phyloP scores from a whole-genome alignment of 2,113 vertebrate species.

The Tachycineta bicolor region DNA sequence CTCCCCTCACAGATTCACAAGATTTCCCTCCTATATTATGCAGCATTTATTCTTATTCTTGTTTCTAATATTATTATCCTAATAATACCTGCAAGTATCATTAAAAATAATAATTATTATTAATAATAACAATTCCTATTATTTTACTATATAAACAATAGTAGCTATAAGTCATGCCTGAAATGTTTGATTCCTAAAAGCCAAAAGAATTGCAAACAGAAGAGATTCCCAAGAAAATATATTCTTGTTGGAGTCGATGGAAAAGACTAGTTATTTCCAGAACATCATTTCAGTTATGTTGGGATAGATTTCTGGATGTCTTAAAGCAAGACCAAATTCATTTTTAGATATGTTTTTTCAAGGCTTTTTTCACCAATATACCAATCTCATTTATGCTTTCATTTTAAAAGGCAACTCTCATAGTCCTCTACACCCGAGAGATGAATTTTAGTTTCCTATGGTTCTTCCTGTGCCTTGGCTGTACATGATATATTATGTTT shows the following conservation, averaged over 20 bases:
- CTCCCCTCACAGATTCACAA: background rate
- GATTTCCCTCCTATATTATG: background rate
- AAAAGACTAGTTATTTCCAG: background rate
- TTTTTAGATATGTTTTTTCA: background rate
- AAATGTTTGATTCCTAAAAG: background rate
- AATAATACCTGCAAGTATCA: background rate
- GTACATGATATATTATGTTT: background rate
- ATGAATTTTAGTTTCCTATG: background rate
- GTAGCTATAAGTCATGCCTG: background rate
- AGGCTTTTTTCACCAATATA: background rate
- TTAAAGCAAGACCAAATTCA: background rate
- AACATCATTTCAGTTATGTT: background rate
- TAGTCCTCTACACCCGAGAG: background rate
- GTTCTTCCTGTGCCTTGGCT: background rate
- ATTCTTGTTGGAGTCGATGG: background rate
- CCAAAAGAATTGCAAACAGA: background rate
- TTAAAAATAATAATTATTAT: background rate
- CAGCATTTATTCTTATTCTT: background rate
- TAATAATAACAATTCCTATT: background rate
- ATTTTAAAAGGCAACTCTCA: background rate
- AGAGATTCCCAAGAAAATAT: background rate
- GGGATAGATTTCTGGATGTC: background rate
- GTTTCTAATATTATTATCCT: background rate
- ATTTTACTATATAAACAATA: background rate
- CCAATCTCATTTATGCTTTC: background rate